Percentiles rank a stretch among this genome's conserved stretches.
Evolutionary conservation across 2,888 invertebrate genomes (phyloP).

Genomic region (Lasius fuliginosus): DNA sequence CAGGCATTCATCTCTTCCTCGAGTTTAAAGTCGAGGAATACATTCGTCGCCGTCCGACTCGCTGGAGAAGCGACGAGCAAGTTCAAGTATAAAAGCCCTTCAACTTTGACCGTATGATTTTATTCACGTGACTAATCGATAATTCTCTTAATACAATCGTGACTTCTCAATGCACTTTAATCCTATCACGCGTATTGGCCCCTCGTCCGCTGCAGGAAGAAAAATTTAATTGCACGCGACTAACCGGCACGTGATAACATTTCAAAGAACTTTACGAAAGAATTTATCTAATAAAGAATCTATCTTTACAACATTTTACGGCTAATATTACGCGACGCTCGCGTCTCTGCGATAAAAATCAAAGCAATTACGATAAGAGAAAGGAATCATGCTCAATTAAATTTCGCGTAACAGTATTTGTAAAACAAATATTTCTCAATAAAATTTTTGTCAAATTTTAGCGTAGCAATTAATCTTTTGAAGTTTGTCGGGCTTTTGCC

Average conservation of each 20-base stretch:
- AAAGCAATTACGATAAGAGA: background rate
- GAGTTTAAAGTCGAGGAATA: background rate
- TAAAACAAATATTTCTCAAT: background rate
- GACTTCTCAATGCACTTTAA: constrained; percentile 64
- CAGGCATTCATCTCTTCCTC: background rate
- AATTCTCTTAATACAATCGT: constrained; percentile 61
- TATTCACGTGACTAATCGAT: constrained; percentile 64
- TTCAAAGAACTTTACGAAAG: constrained; percentile 20
- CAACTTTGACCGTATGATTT: constrained; percentile 41
- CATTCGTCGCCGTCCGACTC: background rate
- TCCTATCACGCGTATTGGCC: constrained; percentile 82
- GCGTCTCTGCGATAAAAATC: background rate
- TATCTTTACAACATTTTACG: background rate
- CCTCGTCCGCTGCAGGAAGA: constrained; percentile 80
- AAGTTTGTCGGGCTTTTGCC: background rate
- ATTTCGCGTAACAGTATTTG: background rate
- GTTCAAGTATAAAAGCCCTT: background rate
- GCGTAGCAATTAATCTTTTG: constrained; percentile 29
- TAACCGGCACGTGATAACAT: constrained; percentile 7
- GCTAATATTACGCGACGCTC: background rate
- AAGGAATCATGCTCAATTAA: constrained; percentile 4
- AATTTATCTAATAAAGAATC: background rate
- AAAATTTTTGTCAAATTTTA: background rate
- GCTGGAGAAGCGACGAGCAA: background rate
- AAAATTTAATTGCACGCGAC: constrained; percentile 54